Conservation (phyloP, 2,888 invertebrate species). For the Ctena decussata region DNA sequence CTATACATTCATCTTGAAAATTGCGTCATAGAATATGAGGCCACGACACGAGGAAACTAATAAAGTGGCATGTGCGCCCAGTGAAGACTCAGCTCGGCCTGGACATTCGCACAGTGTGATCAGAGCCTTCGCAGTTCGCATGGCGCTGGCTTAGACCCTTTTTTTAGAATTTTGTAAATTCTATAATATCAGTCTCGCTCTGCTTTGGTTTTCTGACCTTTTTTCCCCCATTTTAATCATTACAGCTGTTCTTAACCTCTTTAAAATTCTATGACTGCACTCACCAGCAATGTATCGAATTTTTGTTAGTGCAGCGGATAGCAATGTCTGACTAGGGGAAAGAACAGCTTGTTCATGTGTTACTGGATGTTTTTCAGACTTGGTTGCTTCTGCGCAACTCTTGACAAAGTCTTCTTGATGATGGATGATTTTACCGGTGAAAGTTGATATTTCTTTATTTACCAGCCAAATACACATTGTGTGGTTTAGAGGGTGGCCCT, state of each 20-base stretch:
- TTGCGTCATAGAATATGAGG: too few relatives aligned
- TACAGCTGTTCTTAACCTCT: neutral
- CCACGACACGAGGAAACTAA: too few relatives aligned
- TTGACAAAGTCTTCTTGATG: neutral
- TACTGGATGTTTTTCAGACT: too few relatives aligned
- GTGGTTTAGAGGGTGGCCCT: too few relatives aligned
- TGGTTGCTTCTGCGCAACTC: neutral
- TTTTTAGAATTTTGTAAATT: neutral
- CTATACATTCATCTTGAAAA: too few relatives aligned
- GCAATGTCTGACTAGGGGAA: neutral
- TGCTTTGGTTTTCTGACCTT: too few relatives aligned
- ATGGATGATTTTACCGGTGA: neutral
- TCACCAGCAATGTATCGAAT: neutral
- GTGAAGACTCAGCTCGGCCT: too few relatives aligned
- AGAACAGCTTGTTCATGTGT: too few relatives aligned
- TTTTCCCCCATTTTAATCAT: neutral
- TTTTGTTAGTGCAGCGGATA: neutral
- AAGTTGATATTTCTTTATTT: neutral
- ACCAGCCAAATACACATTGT: neutral
- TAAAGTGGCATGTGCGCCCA: too few relatives aligned
- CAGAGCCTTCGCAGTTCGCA: too few relatives aligned
- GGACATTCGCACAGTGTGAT: too few relatives aligned
- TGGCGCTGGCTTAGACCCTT: too few relatives aligned
- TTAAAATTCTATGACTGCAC: neutral
- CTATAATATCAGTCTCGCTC: neutral